Base-by-base conservation (phyloP, 2,797 vertebrate species). In the Manis pentadactyla region DNA sequence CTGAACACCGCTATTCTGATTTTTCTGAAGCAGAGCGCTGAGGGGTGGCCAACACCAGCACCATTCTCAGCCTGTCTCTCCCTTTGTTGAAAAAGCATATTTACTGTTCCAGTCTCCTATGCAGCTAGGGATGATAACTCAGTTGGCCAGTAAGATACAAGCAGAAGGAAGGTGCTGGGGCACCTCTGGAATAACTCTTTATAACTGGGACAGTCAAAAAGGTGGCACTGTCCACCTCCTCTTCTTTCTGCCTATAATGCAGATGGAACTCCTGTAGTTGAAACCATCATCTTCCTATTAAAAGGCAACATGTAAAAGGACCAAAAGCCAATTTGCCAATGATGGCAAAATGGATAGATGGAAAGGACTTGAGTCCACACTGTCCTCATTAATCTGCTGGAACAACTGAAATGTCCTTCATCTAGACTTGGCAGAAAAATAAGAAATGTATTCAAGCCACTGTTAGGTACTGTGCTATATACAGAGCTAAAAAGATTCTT, bases 1-100 rank as follows among this genome's bases (percentile, higher is more conserved):
- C 0, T 51, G 66, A 82, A 34, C 13, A 29, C 0, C 5, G 17
- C 77, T 7, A 10, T 0, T 1, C 1, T 9, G 27, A 31, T 2
- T 55, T 75, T 74, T 59, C 88, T 69, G 71, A 59, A 79, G 75
- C 79, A 39, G 0, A 37, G 25, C 64, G 78, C 49, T 21, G 73
- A 37, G 14, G 37, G 34, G 23, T 13, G 42, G 49, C n/a, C 57
- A 34, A 55, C 2, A 12, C 15, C 18, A 21, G 37, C 11, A 25
- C 37, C 34, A 31, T 23, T 55, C 29, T 42, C 25, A 7, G 18
- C 29, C 37, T 27, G 57, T 12, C 82, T 13, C 71, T 90, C 37
- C 21, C 53, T 64, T 63, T 46, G 21, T 25, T 68, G 55, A 53
- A 27, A 73, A 79, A 85, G 37, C 21, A 10, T 19, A 23, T 34